Percentiles rank a stretch among this genome's conserved stretches.
These are phyloP conservation scores for Cuculus canorus DNA, from an alignment of 2,797 vertebrate genomes.

Conservation along the genomic window DNA sequence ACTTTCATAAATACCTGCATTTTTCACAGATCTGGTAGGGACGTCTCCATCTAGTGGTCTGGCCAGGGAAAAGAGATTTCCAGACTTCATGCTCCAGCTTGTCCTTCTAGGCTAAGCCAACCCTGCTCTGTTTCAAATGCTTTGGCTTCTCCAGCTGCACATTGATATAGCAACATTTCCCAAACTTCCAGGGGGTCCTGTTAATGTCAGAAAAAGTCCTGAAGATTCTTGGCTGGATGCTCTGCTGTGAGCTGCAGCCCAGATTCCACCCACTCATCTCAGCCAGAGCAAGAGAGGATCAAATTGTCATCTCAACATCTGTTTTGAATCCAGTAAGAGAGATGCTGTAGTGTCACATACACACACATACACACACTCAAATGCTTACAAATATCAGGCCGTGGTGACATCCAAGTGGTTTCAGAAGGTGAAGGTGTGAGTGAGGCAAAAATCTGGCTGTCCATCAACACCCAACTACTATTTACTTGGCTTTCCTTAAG, in stretches of 20 bases:
- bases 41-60: constrained; percentile 35
- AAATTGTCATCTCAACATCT: constrained; percentile 63
- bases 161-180: not conserved
- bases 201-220: constrained; percentile 50
- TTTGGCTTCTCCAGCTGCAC: constrained; percentile 40
- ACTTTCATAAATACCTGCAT: not conserved
- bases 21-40: not conserved
- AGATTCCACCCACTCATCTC: constrained; percentile 59
- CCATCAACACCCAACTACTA: not conserved
- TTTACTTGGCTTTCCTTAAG: not conserved
- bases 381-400: not conserved
- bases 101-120: not conserved
- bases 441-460: not conserved
- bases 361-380: not conserved
- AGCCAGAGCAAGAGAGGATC: constrained; percentile 39
- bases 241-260: not conserved
- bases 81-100: not conserved
- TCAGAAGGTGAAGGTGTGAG: constrained; percentile 9
- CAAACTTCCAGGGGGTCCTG: constrained; percentile 54
- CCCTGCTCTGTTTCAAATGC: not conserved
- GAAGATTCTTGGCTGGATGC: constrained; percentile 53
- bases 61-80: not conserved
- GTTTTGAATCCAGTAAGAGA: constrained; percentile 42
- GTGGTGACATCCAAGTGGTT: not conserved
- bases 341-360: not conserved